These are phyloP conservation scores for Penaeus chinensis DNA, from an alignment of 1,140 invertebrate species.

Conservation along the genomic window DNA sequence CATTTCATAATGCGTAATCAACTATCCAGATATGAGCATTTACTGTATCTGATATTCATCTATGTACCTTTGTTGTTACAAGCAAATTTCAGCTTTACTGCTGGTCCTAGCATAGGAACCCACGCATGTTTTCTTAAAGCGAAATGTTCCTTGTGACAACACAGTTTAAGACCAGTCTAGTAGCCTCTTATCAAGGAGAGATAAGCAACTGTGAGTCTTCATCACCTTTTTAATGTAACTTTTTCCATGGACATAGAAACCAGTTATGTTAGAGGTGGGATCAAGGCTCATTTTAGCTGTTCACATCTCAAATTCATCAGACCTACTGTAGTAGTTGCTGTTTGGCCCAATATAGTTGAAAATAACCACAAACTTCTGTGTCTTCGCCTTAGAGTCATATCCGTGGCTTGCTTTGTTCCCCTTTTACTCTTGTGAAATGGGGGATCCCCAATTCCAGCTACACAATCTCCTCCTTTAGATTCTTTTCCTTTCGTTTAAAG, in stretches of 20 bases:
- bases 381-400: constrained; percentile 24
- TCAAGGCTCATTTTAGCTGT: neutral
- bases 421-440: constrained; percentile 10
- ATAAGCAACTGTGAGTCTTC: neutral
- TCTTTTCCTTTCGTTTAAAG: too few species aligned
- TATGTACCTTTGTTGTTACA: constrained; percentile 34
- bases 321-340: constrained; percentile 26
- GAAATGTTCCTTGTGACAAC: neutral
- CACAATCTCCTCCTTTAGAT: too few species aligned
- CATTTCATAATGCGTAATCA: constrained; percentile 22
- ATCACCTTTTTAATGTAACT: too few species aligned
- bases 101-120: neutral
- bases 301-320: constrained; percentile 20
- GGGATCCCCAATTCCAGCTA: constrained; percentile 9
- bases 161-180: constrained; percentile 17
- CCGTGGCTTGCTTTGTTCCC: constrained; percentile 19
- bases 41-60: constrained; percentile 41
- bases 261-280: too few species aligned
- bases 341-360: constrained; percentile 25
- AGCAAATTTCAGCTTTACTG: constrained; percentile 20
- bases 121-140: too few species aligned
- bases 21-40: constrained; percentile 32
- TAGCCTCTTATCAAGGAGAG: constrained; percentile 14
- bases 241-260: too few species aligned
- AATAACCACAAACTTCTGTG: constrained; percentile 21